Conservation (phyloP, 2,113 vertebrate species). For the Spea bombifrons region DNA sequence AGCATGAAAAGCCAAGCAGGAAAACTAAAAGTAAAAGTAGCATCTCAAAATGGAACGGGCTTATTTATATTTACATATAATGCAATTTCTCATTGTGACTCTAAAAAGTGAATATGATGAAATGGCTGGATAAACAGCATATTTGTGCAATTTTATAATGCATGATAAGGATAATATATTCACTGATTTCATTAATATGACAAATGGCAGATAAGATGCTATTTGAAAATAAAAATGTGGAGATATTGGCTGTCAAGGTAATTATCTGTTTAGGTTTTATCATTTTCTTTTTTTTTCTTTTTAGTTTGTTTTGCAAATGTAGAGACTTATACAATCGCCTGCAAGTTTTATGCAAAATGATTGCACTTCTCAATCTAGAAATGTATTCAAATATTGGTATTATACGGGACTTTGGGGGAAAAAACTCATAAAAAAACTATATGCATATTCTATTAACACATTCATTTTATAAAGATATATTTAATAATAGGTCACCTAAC, state of each 20-base stretch:
- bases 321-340: too few relatives aligned
- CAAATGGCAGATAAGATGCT: not conserved
- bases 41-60: not conserved
- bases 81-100: not conserved
- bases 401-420: too few relatives aligned
- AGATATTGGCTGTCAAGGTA: not conserved
- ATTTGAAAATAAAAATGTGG: not conserved
- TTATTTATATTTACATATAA: not conserved
- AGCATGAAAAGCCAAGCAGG: not conserved
- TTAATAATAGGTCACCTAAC: too few relatives aligned
- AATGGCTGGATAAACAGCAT: not conserved
- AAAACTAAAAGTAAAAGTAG: not conserved
- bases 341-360: too few relatives aligned
- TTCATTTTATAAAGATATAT: too few relatives aligned
- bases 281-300: too few relatives aligned
- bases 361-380: too few relatives aligned
- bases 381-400: too few relatives aligned
- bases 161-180: not conserved
- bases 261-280: not conserved
- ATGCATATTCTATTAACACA: too few relatives aligned
- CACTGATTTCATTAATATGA: not conserved
- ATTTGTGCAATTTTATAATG: not conserved
- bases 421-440: too few relatives aligned
- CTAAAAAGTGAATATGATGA: not conserved
- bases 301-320: too few relatives aligned